These are phyloP conservation scores for Seriola rivoliana DNA, from an alignment of 2,113 vertebrate genomes.

Conservation along the genomic window DNA sequence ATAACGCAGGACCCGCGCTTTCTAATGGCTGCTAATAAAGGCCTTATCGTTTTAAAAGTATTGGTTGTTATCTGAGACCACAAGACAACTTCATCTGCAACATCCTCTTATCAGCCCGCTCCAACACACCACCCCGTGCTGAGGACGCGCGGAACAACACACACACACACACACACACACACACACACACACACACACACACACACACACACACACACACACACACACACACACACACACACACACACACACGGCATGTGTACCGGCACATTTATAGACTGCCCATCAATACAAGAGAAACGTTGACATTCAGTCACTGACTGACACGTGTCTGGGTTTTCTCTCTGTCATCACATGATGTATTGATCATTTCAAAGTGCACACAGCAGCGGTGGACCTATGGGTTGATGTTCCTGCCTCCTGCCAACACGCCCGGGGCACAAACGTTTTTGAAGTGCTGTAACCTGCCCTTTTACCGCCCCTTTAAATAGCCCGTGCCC, in stretches of 20 bases:
- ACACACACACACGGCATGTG: background rate
- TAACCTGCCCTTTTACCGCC: slow-evolving; percentile 66
- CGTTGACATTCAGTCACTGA: background rate
- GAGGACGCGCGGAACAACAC: background rate
- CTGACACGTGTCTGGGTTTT: slow-evolving; percentile 2
- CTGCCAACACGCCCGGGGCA: slow-evolving; percentile 45
- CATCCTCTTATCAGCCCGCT: slow-evolving; percentile 60
- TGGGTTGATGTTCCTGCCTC: slow-evolving; percentile 1
- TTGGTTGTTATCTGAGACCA: slow-evolving; percentile 52
- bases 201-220: too few species aligned
- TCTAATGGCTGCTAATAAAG: slow-evolving; percentile 41
- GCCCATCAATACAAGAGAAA: background rate
- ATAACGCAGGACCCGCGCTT: slow-evolving; percentile 26
- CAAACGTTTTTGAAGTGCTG: slow-evolving; percentile 69
- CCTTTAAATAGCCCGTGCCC: slow-evolving; percentile 67
- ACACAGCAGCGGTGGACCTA: slow-evolving; percentile 29
- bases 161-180: background rate
- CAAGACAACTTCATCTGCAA: slow-evolving; percentile 40
- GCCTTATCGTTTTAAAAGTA: slow-evolving; percentile 50
- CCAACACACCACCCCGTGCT: slow-evolving; percentile 27
- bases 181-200: background rate
- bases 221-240: too few species aligned
- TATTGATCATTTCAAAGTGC: slow-evolving; percentile 40
- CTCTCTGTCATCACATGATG: slow-evolving; percentile 28
- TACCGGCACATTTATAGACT: background rate